Conservation (phyloP, 2,888 invertebrate genomes). For the Rhyacophila evoluta region DNA sequence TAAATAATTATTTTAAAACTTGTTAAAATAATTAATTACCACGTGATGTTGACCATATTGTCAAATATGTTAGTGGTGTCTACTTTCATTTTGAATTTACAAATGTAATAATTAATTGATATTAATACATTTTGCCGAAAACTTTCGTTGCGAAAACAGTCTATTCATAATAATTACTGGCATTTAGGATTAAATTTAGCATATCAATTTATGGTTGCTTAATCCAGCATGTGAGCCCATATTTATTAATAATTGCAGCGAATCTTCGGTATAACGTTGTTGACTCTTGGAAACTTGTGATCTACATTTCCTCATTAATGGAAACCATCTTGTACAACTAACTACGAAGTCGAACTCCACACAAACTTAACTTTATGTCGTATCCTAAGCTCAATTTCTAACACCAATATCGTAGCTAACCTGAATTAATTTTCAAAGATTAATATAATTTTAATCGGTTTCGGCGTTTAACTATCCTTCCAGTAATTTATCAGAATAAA, state of each 20-base stretch:
- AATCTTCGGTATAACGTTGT: neutral
- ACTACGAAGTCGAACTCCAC: slow-evolving; percentile 7
- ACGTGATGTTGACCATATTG: too few relatives aligned
- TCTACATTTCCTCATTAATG: slow-evolving; percentile 22
- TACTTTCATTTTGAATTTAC: too few relatives aligned
- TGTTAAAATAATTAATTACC: too few relatives aligned
- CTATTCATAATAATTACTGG: neutral
- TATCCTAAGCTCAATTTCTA: slow-evolving; percentile 22
- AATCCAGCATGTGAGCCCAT: neutral
- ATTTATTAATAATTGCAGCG: slow-evolving; percentile 9
- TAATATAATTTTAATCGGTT: slow-evolving; percentile 24
- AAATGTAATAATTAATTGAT: too few relatives aligned
- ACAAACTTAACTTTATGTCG: neutral
- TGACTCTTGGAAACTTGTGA: slow-evolving; percentile 14
- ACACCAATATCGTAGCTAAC: slow-evolving; percentile 19
- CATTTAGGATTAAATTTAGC: neutral
- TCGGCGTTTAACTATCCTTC: slow-evolving; percentile 2
- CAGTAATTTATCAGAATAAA: slow-evolving; percentile 12
- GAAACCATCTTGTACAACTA: slow-evolving; percentile 13
- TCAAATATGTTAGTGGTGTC: too few relatives aligned
- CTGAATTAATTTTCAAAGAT: slow-evolving; percentile 14
- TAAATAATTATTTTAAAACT: too few relatives aligned
- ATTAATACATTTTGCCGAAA: too few relatives aligned
- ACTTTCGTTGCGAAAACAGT: neutral
- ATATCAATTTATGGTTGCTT: neutral